Evolutionary conservation across 2,113 vertebrate species (phyloP), one percentile per base, ranked within the genome.

Genomic region (Sinocyclocheilus rhinocerous): DNA sequence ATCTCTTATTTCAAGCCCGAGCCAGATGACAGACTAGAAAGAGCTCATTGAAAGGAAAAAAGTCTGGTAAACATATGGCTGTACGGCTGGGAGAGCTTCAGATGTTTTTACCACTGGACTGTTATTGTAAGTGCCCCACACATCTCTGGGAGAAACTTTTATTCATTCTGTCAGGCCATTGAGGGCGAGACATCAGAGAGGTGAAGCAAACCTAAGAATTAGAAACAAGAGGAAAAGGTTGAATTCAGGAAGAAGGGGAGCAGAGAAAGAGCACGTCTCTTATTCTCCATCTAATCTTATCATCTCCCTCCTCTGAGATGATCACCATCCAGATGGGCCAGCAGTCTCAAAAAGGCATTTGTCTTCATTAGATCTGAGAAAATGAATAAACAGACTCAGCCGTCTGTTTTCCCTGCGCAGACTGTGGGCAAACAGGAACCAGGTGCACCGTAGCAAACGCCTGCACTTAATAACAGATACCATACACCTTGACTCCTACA

Each of bases 281-380:
- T 55, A 29, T 13, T 81, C 61, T 81, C 36, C 15, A 67, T 18
- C 12, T 81, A 81, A 86, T 42, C 84, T 63, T 29, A 84, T 84
- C 48, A 83, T 52, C 55, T 85, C 42, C 50, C 72, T 69, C 85
- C 33, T 61, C 26, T 48, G 84, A 85, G 78, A 76, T 81, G 82
- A 86, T 85, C 67, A 7, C 39, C 75, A 85, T 78, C 70, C 88
- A 91, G 89, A 91, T 90, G 87, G 86, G 80, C 57, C 65, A 80
- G 67, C n/a, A 50, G 55, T 61, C 84, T 85, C 65, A 57, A 77
- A 87, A 87, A 89, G 85, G n/a, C 84, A 90, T 91, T 86, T 61
- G 72, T 91, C 89, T 90, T 91, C 91, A 91, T 91, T 90, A 91
- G 86, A 67, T 76, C 89, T 76, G 84, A 79, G 84, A 81, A 85